Conservation (phyloP, 2,797 vertebrate genomes). For the Gymnodraco acuticeps region DNA sequence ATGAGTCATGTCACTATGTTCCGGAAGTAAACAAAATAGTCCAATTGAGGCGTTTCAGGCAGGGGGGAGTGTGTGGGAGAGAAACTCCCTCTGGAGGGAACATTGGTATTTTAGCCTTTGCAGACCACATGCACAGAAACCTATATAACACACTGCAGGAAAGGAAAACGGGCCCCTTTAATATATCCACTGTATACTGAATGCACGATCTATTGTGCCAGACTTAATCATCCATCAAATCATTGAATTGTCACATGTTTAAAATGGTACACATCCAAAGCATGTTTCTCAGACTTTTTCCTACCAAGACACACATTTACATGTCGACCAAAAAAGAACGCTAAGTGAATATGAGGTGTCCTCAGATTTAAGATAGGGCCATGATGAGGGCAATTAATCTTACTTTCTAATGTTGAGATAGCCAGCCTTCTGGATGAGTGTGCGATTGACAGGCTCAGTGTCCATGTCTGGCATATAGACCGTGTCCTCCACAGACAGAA, state of each 20-base stretch:
- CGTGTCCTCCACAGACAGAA: constrained; percentile 91
- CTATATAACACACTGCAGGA: too few species aligned
- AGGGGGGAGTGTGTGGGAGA: too few species aligned
- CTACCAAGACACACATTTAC: neutral
- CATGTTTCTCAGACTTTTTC: neutral
- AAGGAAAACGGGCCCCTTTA: too few species aligned
- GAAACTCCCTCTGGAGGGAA: too few species aligned
- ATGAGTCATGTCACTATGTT: too few species aligned
- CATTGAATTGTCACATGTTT: constrained; percentile 7
- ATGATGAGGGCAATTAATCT: constrained; percentile 61
- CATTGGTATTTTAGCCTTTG: too few species aligned
- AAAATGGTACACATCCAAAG: constrained; percentile 8
- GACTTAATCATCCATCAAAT: constrained; percentile 9
- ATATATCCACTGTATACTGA: neutral
- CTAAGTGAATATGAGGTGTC: constrained; percentile 15
- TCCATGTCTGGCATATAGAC: constrained; percentile 94
- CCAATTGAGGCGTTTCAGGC: too few species aligned
- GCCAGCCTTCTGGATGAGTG: constrained; percentile 96
- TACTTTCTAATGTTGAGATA: constrained; percentile 99
- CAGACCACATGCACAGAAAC: too few species aligned
- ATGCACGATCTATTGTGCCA: neutral
- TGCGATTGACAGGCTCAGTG: constrained; percentile 89
- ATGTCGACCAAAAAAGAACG: neutral
- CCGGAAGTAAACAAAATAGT: too few species aligned
- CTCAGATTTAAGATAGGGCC: constrained; percentile 13